A percentile compares a stretch with the other conserved stretches of the same genome.
Conservation (phyloP, 2,797 vertebrate genomes). For the Chelon auratus region DNA sequence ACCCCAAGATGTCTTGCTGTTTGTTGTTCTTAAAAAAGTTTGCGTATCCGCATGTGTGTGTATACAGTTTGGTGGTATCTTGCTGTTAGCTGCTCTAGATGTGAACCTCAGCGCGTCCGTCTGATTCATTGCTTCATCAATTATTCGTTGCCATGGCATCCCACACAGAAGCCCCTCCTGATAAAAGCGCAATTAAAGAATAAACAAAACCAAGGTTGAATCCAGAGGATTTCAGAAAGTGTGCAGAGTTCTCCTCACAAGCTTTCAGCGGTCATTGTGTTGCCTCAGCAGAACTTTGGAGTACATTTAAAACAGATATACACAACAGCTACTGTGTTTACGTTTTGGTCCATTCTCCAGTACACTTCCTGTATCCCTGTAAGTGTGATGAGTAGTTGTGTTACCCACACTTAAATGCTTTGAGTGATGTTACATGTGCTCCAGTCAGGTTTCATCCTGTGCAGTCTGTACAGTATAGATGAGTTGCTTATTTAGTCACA, state of each 20-base stretch:
- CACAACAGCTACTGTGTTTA: too few species aligned
- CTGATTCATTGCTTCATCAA: constrained; percentile 56
- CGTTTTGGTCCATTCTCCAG: too few species aligned
- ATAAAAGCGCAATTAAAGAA: constrained; percentile 37
- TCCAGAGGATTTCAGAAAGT: not conserved
- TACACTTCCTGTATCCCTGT: too few species aligned
- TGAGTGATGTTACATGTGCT: too few species aligned
- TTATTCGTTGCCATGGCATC: constrained; percentile 49
- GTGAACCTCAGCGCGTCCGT: constrained; percentile 39
- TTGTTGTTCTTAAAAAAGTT: constrained; percentile 48
- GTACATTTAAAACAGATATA: too few species aligned
- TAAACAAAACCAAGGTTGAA: constrained; percentile 23
- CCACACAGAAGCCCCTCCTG: constrained; percentile 24
- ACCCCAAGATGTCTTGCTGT: constrained; percentile 45
- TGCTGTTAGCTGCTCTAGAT: constrained; percentile 60
- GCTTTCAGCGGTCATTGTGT: too few species aligned
- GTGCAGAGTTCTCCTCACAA: not conserved
- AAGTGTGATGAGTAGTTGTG: too few species aligned
- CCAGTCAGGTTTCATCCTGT: too few species aligned
- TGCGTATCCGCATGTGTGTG: constrained; percentile 5
- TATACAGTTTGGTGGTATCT: constrained; percentile 21
- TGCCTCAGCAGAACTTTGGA: too few species aligned
- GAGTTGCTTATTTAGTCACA: too few species aligned
- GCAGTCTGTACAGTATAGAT: too few species aligned
- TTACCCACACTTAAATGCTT: too few species aligned